Percentiles rank a stretch among this genome's conserved stretches.
Evolutionary conservation across 2,113 vertebrate species (phyloP).

Genomic region (Pagrus major): DNA sequence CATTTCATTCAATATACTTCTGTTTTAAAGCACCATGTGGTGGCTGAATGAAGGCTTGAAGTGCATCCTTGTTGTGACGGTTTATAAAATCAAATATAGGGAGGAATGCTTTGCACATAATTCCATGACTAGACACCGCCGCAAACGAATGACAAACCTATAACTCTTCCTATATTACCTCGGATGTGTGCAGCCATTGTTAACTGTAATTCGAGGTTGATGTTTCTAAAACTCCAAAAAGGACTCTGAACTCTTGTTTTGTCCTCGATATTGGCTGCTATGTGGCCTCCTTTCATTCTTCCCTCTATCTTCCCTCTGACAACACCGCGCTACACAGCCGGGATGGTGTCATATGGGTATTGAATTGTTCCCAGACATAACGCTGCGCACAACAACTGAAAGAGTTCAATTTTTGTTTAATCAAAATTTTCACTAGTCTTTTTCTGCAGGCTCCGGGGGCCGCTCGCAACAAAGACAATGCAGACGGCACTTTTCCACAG

Average conservation of each 20-base stretch:
- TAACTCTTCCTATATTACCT: slow-evolving; percentile 3
- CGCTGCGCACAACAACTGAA: slow-evolving; percentile 32
- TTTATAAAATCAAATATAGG: slow-evolving; percentile 10
- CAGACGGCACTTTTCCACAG: slow-evolving; percentile 27
- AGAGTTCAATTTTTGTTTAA: slow-evolving; percentile 65
- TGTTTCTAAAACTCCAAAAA: slow-evolving; percentile 41
- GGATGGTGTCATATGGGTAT: slow-evolving; percentile 59
- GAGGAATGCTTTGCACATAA: background rate
- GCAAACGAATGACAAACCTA: slow-evolving; percentile 11
- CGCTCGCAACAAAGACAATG: slow-evolving; percentile 41
- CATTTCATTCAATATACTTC: slow-evolving; percentile 12
- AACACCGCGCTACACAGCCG: slow-evolving; percentile 46
- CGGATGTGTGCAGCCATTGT: slow-evolving; percentile 1
- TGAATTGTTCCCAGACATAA: slow-evolving; percentile 68
- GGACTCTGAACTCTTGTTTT: slow-evolving; percentile 39
- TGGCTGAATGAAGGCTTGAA: slow-evolving; percentile 37
- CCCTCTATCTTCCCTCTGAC: slow-evolving; percentile 49
- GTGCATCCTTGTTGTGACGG: slow-evolving; percentile 26
- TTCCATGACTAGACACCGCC: background rate
- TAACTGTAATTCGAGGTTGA: slow-evolving; percentile 13
- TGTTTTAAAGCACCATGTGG: slow-evolving; percentile 21
- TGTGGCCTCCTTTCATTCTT: slow-evolving; percentile 52
- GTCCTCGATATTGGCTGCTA: slow-evolving; percentile 39
- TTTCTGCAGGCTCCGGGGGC: slow-evolving; percentile 43
- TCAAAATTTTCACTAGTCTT: slow-evolving; percentile 57